Evolutionary conservation across 1,140 invertebrate species (phyloP), one percentile per base, ranked within the genome.

Genomic region (Drosophila carrolli): DNA sequence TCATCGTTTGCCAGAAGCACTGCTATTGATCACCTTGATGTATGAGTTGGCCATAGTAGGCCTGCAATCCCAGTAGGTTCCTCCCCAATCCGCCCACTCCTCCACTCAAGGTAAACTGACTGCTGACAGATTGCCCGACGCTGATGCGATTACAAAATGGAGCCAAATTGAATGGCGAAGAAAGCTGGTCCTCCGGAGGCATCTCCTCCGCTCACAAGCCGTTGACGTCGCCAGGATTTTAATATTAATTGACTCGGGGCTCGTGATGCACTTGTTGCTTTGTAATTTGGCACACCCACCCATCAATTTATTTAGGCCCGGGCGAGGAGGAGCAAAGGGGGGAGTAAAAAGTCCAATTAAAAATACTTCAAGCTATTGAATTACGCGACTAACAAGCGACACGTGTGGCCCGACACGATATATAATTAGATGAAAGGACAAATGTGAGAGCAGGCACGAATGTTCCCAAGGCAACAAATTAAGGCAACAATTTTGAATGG

Each of bases 241-340:
- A 68, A 72, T 58, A 77, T 77, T 77, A 77, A 77, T 77, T 77
- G 74, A 77, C 75, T 77, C 50, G 57, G 46, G 58, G 51, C 46
- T 37, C 40, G 47, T 43, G 50, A 61, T 44, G 59, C 37, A 74
- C 60, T 48, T 59, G 56, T 47, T 68, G 63, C 78, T 71, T 65
- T 66, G 61, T 72, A 75, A 61, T 82, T 81, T 67, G 35, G 56
- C 74, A 70, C 73, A 81, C 81, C 59, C 63, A 61, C 81, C 62
- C 63, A 61, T 66, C 73, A 85, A 85, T 84, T 84, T 77, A 67
- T 74, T 81, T 68, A 47, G 71, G 60, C 62, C 47, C 51, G n/a
- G 9, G 29, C 35, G 38, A 3, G 11, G 37, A 19, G 40, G 2
- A 27, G 16, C 23, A 11, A 35, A 47, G n/a, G 27, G 47, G 46